These are phyloP conservation scores for Solea senegalensis DNA, from an alignment of 2,113 vertebrate species.

Conservation along the genomic window DNA sequence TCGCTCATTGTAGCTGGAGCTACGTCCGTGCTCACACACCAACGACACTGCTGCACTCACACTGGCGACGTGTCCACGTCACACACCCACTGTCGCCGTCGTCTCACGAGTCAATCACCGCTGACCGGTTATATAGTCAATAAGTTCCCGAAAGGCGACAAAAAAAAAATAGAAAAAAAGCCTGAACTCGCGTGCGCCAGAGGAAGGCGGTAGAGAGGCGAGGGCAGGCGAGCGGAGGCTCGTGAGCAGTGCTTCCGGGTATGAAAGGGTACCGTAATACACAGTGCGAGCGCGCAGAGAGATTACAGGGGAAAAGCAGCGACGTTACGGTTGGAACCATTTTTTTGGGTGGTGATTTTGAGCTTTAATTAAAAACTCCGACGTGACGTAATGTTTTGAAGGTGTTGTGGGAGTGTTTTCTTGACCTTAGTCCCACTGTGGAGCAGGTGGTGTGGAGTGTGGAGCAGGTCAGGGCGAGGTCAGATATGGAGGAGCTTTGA, in stretches of 20 bases:
- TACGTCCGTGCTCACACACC: neutral
- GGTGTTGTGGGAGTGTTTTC: too few species aligned
- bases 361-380: too few species aligned
- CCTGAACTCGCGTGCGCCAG: constrained; percentile 32
- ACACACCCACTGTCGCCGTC: constrained; percentile 11
- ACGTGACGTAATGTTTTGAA: too few species aligned
- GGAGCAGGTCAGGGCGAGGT: too few species aligned
- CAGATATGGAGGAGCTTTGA: too few species aligned
- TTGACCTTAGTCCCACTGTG: too few species aligned
- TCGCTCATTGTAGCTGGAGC: constrained; percentile 79
- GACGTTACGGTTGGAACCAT: too few species aligned
- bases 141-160: constrained; percentile 20
- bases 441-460: too few species aligned
- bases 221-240: constrained; percentile 8
- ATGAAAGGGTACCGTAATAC: constrained; percentile 55
- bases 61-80: constrained; percentile 50
- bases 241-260: constrained; percentile 64
- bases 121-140: neutral
- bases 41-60: constrained; percentile 4
- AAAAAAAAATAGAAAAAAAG: neutral
- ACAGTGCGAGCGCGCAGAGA: neutral
- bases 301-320: neutral
- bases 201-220: constrained; percentile 55
- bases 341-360: too few species aligned
- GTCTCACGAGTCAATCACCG: too few species aligned